These are phyloP conservation scores for Campylomormyrus tamandua DNA, from an alignment of 2,113 vertebrate genomes.

Conservation along the genomic window DNA sequence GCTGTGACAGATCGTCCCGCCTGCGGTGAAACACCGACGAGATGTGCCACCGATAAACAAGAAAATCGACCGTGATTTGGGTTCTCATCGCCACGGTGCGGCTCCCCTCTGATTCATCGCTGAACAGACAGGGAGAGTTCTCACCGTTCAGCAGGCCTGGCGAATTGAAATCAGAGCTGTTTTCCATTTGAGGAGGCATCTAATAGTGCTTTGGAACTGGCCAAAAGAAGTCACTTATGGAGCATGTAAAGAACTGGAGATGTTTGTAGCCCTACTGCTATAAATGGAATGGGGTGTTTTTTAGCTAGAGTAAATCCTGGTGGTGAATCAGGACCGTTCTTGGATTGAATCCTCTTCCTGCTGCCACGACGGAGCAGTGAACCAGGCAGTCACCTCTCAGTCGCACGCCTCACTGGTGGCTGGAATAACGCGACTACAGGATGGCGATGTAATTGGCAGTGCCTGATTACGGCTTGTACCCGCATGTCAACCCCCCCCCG, in stretches of 20 bases:
- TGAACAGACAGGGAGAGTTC: neutral
- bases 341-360: neutral
- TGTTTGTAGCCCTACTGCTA: neutral
- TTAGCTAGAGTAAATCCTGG: neutral
- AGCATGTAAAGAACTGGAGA: neutral
- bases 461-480: neutral
- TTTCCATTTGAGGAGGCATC: neutral
- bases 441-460: constrained; percentile 1
- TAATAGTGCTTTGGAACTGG: neutral
- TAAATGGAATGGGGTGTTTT: neutral
- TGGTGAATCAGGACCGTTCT: neutral
- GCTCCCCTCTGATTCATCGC: neutral
- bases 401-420: neutral
- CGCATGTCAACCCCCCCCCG: neutral
- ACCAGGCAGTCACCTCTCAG: neutral
- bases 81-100: neutral
- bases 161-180: neutral
- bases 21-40: neutral
- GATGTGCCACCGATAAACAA: neutral
- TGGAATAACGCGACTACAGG: neutral
- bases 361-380: neutral
- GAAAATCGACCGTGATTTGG: neutral
- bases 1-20: neutral
- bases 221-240: neutral
- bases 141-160: no score